Conservation (phyloP, 2,888 invertebrate genomes). For the Clusia tigrina region DNA sequence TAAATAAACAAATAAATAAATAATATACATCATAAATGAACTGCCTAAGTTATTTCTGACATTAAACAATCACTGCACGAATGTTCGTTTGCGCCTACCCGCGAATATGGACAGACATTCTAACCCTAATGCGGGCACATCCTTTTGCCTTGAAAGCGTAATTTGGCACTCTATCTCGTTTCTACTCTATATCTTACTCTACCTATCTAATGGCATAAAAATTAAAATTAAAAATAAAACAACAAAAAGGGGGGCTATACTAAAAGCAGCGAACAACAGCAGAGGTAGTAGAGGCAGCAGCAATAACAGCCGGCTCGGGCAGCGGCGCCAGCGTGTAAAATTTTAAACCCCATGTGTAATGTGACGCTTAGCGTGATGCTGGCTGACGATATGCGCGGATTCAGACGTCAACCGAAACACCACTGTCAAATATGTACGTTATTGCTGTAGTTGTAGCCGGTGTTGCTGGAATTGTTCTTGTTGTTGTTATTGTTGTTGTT, state of each 20-base stretch:
- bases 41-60: too few relatives aligned
- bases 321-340: constrained; percentile 19
- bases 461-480: too few relatives aligned
- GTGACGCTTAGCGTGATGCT: background rate
- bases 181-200: background rate
- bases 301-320: constrained; percentile 22
- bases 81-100: too few relatives aligned
- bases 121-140: background rate
- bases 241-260: background rate
- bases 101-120: constrained; percentile 2
- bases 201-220: constrained; percentile 36
- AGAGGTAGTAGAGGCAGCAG: background rate
- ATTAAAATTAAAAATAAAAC: constrained; percentile 42
- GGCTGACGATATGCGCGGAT: constrained; percentile 11
- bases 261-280: constrained; percentile 22
- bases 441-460: too few relatives aligned
- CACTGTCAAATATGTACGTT: constrained; percentile 32
- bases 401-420: constrained; percentile 11
- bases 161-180: constrained; percentile 12
- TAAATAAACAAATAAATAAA: too few relatives aligned
- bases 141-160: constrained; percentile 14
- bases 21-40: too few relatives aligned
- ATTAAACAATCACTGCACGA: too few relatives aligned
- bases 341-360: constrained; percentile 7
- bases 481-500: too few relatives aligned